Conservation (phyloP, 2,113 vertebrate genomes). For the Prionailurus viverrinus region DNA sequence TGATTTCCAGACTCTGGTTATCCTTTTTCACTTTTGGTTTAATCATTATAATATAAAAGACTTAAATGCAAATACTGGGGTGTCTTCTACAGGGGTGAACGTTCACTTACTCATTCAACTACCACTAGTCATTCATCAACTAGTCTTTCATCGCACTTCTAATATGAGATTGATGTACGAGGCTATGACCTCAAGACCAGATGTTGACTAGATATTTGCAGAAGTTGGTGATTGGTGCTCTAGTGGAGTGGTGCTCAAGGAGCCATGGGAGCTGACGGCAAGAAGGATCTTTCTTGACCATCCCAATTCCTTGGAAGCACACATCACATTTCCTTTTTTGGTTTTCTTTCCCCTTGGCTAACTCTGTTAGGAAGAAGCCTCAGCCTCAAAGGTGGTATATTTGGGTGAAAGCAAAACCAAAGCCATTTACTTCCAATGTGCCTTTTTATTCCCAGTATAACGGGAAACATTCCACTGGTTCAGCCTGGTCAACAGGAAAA, state of each 20-base stretch:
- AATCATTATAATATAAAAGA: background rate
- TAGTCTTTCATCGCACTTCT: rapidly evolving
- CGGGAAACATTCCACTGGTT: background rate
- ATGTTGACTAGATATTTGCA: rapidly evolving
- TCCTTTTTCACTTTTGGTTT: background rate
- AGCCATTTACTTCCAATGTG: background rate
- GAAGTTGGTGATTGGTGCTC: no score
- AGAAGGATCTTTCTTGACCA: background rate
- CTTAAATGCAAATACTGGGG: background rate
- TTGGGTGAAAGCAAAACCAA: background rate
- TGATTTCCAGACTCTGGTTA: background rate
- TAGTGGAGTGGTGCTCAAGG: rapidly evolving
- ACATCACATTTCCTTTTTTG: background rate
- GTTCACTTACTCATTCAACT: background rate
- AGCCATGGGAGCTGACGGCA: rapidly evolving
- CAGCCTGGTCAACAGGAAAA: background rate
- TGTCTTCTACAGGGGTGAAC: background rate
- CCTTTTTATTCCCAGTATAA: background rate
- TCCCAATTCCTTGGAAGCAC: background rate
- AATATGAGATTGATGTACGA: rapidly evolving
- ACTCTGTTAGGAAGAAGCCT: background rate
- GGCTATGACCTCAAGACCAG: background rate
- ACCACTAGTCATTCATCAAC: rapidly evolving
- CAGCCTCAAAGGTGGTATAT: background rate
- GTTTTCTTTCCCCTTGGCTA: background rate